phyloP scores from a whole-genome alignment of 2,888 invertebrate genomes.

The Lingula anatina region DNA sequence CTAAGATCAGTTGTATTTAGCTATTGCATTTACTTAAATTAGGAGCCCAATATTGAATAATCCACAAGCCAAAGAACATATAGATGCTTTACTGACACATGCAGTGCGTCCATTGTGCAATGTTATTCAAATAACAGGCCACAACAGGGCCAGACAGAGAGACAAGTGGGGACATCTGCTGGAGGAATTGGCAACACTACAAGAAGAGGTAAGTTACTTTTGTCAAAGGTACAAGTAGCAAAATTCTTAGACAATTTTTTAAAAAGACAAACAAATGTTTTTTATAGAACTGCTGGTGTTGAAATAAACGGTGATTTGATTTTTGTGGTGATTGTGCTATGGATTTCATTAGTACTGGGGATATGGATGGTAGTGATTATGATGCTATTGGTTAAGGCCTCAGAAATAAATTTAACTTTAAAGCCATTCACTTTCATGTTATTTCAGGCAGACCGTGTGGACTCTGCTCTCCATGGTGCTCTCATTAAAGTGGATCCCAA shows the following conservation, averaged over 20 bases:
- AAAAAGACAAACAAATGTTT: too few species aligned
- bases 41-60: constrained; percentile 52
- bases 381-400: too few species aligned
- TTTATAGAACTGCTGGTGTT: too few species aligned
- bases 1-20: too few species aligned
- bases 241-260: too few species aligned
- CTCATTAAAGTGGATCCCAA: constrained; percentile 66
- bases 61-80: constrained; percentile 76
- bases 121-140: constrained; percentile 78
- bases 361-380: too few species aligned
- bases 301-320: too few species aligned
- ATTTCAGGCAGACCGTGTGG: constrained; percentile 81
- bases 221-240: too few species aligned
- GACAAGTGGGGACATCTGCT: constrained; percentile 86
- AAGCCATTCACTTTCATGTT: too few species aligned
- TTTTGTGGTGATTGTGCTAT: too few species aligned
- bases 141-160: constrained; percentile 90
- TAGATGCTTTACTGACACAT: constrained; percentile 82
- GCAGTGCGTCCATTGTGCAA: constrained; percentile 82
- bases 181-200: constrained; percentile 84
- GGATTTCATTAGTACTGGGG: too few species aligned
- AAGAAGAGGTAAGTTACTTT: constrained; percentile 85
- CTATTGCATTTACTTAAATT: background rate
- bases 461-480: constrained; percentile 71
- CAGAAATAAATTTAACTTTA: too few species aligned